Conservation (phyloP, 2,113 vertebrate genomes). For the Petaurus breviceps region DNA sequence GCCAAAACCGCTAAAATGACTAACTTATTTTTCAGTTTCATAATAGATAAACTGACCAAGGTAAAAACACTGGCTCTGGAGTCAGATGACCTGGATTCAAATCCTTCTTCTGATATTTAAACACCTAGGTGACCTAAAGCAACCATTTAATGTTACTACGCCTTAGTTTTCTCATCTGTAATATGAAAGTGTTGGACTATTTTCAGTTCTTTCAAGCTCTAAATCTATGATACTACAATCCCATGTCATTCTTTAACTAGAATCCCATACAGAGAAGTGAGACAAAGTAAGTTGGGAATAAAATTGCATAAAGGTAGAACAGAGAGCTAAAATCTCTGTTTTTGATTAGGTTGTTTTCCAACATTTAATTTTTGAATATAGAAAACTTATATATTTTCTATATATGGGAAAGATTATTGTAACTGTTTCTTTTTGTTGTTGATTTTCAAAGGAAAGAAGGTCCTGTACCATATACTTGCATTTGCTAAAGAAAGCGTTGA, state of each 20-base stretch:
- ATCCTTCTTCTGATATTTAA: neutral
- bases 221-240: neutral
- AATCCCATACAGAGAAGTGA: neutral
- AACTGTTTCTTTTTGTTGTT: constrained; percentile 55
- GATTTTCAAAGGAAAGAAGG: constrained; percentile 90
- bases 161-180: neutral
- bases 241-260: neutral
- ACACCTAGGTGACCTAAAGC: neutral
- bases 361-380: constrained; percentile 34
- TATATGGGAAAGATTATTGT: constrained; percentile 24
- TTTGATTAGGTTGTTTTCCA: neutral
- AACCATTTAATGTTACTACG: neutral
- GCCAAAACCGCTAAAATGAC: neutral
- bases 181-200: neutral
- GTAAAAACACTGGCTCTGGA: neutral
- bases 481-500: constrained; percentile 97
- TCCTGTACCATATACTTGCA: constrained; percentile 94
- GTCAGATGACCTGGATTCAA: neutral
- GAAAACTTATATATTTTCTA: constrained; percentile 44
- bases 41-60: neutral
- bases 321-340: neutral
- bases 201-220: neutral
- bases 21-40: neutral
- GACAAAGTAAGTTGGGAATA: neutral
- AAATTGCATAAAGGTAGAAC: neutral